These are phyloP conservation scores for Oostethus manadensis DNA, from an alignment of 2,113 vertebrate species.

Conservation along the genomic window DNA sequence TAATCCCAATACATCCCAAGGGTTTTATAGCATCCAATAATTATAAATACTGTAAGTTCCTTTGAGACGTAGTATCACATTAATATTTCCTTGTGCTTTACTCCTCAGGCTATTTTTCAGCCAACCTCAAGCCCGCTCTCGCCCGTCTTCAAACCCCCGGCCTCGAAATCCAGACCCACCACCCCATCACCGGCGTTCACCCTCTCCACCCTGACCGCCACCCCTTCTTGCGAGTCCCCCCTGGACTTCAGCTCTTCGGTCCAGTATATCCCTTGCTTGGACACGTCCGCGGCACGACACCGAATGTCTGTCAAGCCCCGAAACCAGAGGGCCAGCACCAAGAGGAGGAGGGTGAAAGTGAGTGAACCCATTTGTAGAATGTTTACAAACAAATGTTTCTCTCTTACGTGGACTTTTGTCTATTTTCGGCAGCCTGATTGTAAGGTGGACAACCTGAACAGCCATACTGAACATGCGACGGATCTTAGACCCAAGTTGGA, in stretches of 20 bases:
- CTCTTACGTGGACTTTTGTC: background rate
- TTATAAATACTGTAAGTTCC: too few relatives aligned
- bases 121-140: conserved; percentile 60
- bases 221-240: conserved; percentile 49
- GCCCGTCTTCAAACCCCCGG: conserved; percentile 49
- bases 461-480: conserved; percentile 65
- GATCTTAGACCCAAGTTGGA: conserved; percentile 46
- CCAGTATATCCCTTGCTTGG: conserved; percentile 76
- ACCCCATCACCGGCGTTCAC: conserved; percentile 51
- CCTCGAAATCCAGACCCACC: conserved; percentile 28
- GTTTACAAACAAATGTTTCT: background rate
- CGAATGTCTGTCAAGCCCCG: conserved; percentile 89
- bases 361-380: conserved; percentile 13
- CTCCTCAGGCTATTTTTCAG: conserved; percentile 62
- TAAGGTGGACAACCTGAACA: conserved; percentile 67
- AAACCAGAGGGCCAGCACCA: conserved; percentile 82
- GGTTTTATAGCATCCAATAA: too few relatives aligned
- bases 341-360: conserved; percentile 75
- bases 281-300: conserved; percentile 91
- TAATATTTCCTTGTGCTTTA: background rate
- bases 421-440: conserved; percentile 30
- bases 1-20: too few relatives aligned
- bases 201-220: conserved; percentile 31
- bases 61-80: background rate
- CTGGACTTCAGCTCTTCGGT: conserved; percentile 79